Base-by-base conservation (phyloP, 1,140 invertebrate species). In the Tetragonula clypearis region DNA sequence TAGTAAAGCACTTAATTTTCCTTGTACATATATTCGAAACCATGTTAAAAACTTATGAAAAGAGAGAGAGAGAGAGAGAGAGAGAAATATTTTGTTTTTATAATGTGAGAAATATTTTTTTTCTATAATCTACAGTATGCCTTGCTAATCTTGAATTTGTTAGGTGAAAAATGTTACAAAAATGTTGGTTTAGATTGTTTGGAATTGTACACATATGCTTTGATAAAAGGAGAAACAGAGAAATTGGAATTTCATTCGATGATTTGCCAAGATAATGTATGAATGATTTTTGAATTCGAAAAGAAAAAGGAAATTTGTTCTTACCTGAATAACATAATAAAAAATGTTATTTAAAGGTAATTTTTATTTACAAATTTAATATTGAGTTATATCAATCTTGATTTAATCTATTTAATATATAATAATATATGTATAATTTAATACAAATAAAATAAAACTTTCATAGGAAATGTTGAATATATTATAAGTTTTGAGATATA, bases 71-170 rank as follows among this genome's bases (percentile, higher is more conserved):
- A 23, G 4, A 41, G 30, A 30, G 30, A 17, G 21, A 21, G 3
- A 35, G 17, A 68, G 8, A 19, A 17, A 49, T n/a, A 26, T 69
- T 69, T 30, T 30, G 30, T 30, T 30, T 30, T 30, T 30, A 30
- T 30, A 30, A 30, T 30, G 30, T 30, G 30, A 30, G 30, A 30
- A 30, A 30, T 30, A 35, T 17, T 35, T 73, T 9, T 19, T n/a
- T n/a, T n/a, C 53, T 53, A 14, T 73, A 53, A 26, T 53, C 15
- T 74, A 26, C 41, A 49, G 41, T 49, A 49, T 49, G 6, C 6
- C 17, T 35, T 74, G 49, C 55, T 74, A 74, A 74, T n/a, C 72
- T 53, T 74, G 72, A 74, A 74, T n/a, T 55, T 49, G 9, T 74
- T 55, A 21, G 11, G 49, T 12, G 26, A 49, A 55, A 56, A 74